Evolutionary conservation across 2,113 vertebrate species (phyloP), one percentile per base, ranked within the genome.

Genomic region (Capreolus pygargus): DNA sequence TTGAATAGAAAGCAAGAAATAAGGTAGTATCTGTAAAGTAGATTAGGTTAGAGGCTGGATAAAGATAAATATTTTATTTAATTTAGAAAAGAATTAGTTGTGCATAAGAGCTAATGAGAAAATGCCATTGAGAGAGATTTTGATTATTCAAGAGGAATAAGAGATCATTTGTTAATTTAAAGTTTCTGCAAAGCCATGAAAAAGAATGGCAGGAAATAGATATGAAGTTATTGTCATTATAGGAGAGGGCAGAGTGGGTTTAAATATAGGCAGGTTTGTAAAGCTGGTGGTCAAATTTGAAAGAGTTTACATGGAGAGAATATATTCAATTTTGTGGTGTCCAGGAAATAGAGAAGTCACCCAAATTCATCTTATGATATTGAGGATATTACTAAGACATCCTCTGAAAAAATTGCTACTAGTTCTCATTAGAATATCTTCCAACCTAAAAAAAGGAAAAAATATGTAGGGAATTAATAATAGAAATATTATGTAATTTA

Each of bases 81-180:
- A 82, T 91, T 97, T 64, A 78, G 28, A 21, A 94, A 19, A 61
- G 25, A 89, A 96, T 58, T 76, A 52, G 87, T 94, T 23, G 54
- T 86, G 10, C 60, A 61, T 95, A 84, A 92, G 28, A 81, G 33
- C 12, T 89, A 3, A 74, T 86, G 50, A 61, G 12, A 95, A 98
- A 47, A 43, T 74, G 1, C 27, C 91, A 30, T 27, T 58, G 67
- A 89, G 45, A 57, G 43, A 70, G 27, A 89, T 67, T 14, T 90
- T 93, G 86, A 93, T 83, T 93, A 93, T 89, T 91, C 50, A 93
- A 50, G 58, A 97, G 9, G 43, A 96, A 93, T 30, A 91, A 54
- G 5, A 76, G 27, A 74, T 84, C 84, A 30, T 82, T 92, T 70
- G 39, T 60, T 60, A 83, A 92, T 67, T 27, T 89, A 94, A 70